Conservation (phyloP, 2,888 invertebrate genomes). For the Troglohyphantes excavatus region DNA sequence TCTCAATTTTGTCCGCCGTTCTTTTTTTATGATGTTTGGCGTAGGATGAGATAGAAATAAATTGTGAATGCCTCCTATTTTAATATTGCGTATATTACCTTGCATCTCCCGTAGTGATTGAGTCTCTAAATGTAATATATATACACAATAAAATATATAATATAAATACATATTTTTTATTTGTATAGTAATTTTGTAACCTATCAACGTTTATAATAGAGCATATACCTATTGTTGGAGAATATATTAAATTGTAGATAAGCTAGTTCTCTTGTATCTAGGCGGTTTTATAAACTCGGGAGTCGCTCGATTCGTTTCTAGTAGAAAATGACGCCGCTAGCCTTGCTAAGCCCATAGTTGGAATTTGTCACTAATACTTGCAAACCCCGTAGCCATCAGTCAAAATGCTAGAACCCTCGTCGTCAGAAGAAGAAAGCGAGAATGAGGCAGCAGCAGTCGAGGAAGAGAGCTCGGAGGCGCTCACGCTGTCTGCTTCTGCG, state of each 20-base stretch:
- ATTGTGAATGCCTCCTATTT: constrained; percentile 72
- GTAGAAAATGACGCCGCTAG: constrained; percentile 30
- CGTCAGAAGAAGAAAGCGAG: constrained; percentile 84
- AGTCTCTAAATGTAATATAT: constrained; percentile 69
- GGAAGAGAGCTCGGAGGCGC: constrained; percentile 81
- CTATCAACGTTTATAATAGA: constrained; percentile 65
- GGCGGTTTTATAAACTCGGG: constrained; percentile 33
- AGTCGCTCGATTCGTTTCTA: constrained; percentile 20
- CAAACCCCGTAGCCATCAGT: not conserved
- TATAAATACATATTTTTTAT: constrained; percentile 71
- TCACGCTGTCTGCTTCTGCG: constrained; percentile 72
- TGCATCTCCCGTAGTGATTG: constrained; percentile 54
- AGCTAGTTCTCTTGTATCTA: constrained; percentile 21
- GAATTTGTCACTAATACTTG: constrained; percentile 27
- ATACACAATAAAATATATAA: constrained; percentile 65
- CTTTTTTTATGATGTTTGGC: constrained; percentile 76
- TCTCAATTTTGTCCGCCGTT: constrained; percentile 71
- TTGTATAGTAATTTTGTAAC: constrained; percentile 75
- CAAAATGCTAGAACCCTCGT: constrained; percentile 84
- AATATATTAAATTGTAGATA: constrained; percentile 59
- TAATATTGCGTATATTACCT: constrained; percentile 67
- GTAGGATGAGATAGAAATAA: constrained; percentile 70
- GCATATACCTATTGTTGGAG: constrained; percentile 52
- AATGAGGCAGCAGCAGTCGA: constrained; percentile 82
- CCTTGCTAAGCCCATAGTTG: constrained; percentile 2